Evolutionary conservation across 2,888 invertebrate species (phyloP), one percentile per base, ranked within the genome.

Genomic region (Leptinotarsa rubiginosa): DNA sequence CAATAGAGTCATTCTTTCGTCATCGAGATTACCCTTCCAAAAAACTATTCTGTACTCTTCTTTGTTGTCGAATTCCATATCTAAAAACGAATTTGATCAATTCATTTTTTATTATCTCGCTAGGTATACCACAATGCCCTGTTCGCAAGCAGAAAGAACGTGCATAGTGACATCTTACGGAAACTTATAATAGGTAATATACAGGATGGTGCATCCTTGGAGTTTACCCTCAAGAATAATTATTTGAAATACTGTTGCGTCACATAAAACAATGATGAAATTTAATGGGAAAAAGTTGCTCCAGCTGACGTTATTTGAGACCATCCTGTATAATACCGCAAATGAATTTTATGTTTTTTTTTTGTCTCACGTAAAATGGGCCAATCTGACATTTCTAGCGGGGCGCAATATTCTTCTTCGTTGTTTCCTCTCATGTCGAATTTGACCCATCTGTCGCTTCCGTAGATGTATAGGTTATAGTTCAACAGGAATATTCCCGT

Each of bases 21-120:
- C 93, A 70, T 95, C 96, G 68, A 96, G 90, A 79, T 92, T 92
- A 2, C 95, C 96, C 64, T 93, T 93, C 96, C 96, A 96, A 87
- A 94, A 94, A 16, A 94, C 89, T 3, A 94, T 89, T 76, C 93
- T 89, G 83, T 94, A 94, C 78, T 93, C 92, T 5, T 91, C 90
- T 50, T 93, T 87, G 76, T 90, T 92, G 2, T 91, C 90, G 83
- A 94, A 95, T 81, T 95, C 94, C 89, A 96, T 93, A 74, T 88
- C 91, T 91, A 81, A 75, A 85, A 62, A 31, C 50, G 62, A 65
- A 47, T 13, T 25, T 10, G 41, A 41, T 68, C 15, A 13, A 18
- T 62, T 25, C n/a, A 47, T 18, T 10, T n/a, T 50, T n/a, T 15
- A 50, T 50, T 50, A 41, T 41, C 41, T 41, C 2, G 3, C 41